Percentiles rank a stretch among this genome's conserved stretches.
Evolutionary conservation across 1,140 invertebrate species (phyloP).

Genomic region (Proales similis): DNA sequence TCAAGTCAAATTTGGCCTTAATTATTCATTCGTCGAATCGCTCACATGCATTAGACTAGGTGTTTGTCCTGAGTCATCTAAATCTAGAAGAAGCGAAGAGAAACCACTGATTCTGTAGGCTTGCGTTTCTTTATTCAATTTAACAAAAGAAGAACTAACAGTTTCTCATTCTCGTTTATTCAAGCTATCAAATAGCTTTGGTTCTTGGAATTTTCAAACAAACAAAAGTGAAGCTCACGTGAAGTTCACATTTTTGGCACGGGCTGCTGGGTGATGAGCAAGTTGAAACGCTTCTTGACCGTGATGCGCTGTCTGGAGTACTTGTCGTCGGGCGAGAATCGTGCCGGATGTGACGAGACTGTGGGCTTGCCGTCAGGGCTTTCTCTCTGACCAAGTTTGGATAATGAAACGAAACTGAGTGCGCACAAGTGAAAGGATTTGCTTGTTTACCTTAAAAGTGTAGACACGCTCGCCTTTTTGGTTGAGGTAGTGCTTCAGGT

Average conservation of each 20-base stretch:
- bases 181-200: too few relatives aligned
- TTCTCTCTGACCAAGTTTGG: constrained; percentile 59
- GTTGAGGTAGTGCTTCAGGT: constrained; percentile 53
- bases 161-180: too few relatives aligned
- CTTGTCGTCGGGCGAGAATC: constrained; percentile 91
- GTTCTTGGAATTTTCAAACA: too few relatives aligned
- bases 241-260: constrained; percentile 56
- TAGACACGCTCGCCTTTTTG: constrained; percentile 52
- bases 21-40: too few relatives aligned
- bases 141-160: too few relatives aligned
- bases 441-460: constrained; percentile 48
- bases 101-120: too few relatives aligned
- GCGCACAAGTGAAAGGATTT: not conserved
- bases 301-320: constrained; percentile 80
- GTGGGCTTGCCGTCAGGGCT: constrained; percentile 70
- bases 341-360: constrained; percentile 79
- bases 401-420: not conserved
- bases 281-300: constrained; percentile 79
- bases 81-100: too few relatives aligned
- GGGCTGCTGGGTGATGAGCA: constrained; percentile 77
- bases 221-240: too few relatives aligned
- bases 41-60: too few relatives aligned
- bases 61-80: too few relatives aligned
- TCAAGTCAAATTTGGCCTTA: too few relatives aligned
- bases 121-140: too few relatives aligned